These are phyloP conservation scores for Grammomys surdaster DNA, from an alignment of 2,113 vertebrate species.

Conservation along the genomic window DNA sequence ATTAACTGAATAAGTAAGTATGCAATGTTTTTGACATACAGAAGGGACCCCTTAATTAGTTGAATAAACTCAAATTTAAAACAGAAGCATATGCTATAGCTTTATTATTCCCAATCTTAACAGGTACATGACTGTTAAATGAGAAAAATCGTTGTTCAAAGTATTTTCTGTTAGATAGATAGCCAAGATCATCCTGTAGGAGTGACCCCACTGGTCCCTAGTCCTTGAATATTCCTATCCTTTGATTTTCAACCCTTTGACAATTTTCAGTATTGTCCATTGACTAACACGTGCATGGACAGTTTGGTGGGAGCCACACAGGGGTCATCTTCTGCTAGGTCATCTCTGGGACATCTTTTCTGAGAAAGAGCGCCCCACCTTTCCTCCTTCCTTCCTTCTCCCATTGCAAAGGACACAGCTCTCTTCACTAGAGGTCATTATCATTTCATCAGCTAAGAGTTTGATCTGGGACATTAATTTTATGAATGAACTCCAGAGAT, in stretches of 20 bases:
- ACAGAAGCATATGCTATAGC: background rate
- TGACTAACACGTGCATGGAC: background rate
- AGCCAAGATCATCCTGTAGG: background rate
- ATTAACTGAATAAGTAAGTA: background rate
- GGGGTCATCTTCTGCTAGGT: background rate
- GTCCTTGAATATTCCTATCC: background rate
- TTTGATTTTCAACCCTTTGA: background rate
- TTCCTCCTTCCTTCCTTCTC: background rate
- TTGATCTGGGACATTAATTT: background rate
- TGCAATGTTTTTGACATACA: background rate
- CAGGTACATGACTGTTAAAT: background rate
- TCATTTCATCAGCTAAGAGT: background rate
- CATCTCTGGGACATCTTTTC: background rate
- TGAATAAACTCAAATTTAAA: conserved; percentile 27
- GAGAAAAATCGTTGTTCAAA: background rate
- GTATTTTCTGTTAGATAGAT: background rate
- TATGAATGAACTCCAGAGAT: background rate
- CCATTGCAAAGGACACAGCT: background rate
- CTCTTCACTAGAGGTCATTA: background rate
- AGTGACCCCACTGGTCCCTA: background rate
- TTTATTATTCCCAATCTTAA: conserved; percentile 14
- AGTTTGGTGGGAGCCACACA: background rate
- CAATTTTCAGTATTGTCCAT: background rate
- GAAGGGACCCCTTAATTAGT: background rate
- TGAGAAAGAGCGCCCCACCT: background rate